Percentiles rank a stretch among this genome's conserved stretches.
Evolutionary conservation across 37 sponge, comb jelly and placozoan species (phyloP).

Genomic region (Oscarella lobularis): DNA sequence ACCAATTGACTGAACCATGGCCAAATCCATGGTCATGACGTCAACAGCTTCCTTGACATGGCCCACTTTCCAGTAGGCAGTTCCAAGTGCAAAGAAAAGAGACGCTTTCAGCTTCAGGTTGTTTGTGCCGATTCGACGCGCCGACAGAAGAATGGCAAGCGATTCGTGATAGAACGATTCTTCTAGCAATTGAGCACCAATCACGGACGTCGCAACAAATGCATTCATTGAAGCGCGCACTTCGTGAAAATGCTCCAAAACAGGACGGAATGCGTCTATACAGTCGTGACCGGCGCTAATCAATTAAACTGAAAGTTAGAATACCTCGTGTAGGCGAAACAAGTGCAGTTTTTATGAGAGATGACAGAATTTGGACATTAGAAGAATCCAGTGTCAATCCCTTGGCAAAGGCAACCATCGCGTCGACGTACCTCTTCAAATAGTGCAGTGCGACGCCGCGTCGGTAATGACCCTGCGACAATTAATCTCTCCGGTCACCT

Average conservation of each 20-base stretch:
- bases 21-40: slow-evolving; percentile 72
- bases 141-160: slow-evolving; percentile 65
- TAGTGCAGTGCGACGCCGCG: slow-evolving; percentile 73
- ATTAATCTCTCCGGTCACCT: no score
- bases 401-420: slow-evolving; percentile 65
- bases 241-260: slow-evolving; percentile 53
- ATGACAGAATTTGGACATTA: slow-evolving; percentile 39
- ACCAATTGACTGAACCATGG: slow-evolving; percentile 39
- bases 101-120: slow-evolving; percentile 78
- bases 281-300: no score
- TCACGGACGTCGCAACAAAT: slow-evolving; percentile 68
- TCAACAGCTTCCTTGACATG: slow-evolving; percentile 51
- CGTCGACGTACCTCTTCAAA: slow-evolving; percentile 43
- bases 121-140: slow-evolving; percentile 77
- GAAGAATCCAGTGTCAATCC: slow-evolving; percentile 74
- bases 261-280: slow-evolving; percentile 65
- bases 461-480: slow-evolving; percentile 72
- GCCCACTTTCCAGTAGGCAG: slow-evolving; percentile 70
- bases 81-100: slow-evolving; percentile 73
- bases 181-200: slow-evolving; percentile 76
- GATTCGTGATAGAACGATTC: slow-evolving; percentile 31
- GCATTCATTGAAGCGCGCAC: slow-evolving; percentile 65
- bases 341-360: slow-evolving; percentile 55
- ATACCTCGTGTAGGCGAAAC: slow-evolving; percentile 72
- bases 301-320: no score